These are phyloP conservation scores for Hippocampus zosterae DNA, from an alignment of 2,113 vertebrate genomes.

Conservation along the genomic window DNA sequence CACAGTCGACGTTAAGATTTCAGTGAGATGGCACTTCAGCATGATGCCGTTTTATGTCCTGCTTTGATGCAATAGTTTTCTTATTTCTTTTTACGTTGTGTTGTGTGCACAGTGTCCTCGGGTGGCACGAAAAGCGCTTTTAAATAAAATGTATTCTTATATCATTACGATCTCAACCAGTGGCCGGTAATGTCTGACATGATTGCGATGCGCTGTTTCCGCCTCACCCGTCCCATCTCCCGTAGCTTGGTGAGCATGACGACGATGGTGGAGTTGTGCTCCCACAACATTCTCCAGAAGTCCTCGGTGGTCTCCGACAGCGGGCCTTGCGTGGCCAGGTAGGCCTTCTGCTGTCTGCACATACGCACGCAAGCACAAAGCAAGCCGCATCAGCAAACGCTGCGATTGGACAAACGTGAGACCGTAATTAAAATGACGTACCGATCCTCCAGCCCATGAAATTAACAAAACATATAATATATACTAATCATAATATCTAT, in stretches of 20 bases:
- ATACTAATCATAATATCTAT: no score
- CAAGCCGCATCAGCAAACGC: not conserved
- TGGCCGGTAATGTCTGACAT: not conserved
- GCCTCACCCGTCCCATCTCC: constrained; percentile 90
- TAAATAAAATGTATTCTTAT: no score
- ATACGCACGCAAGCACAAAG: constrained; percentile 5
- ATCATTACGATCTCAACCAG: no score
- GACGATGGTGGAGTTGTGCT: constrained; percentile 95
- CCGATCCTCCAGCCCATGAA: no score
- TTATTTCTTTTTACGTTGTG: no score
- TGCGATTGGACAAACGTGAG: not conserved
- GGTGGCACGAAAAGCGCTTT: no score
- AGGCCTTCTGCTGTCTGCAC: constrained; percentile 90
- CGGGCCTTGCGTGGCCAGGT: constrained; percentile 92
- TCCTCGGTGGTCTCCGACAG: constrained; percentile 94
- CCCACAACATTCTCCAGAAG: constrained; percentile 98
- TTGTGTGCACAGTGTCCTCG: no score
- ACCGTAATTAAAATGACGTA: not conserved
- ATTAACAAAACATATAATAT: no score
- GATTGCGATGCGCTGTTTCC: not conserved
- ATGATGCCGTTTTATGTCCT: not conserved
- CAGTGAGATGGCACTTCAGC: no score
- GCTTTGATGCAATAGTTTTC: no score
- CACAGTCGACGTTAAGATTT: not conserved
- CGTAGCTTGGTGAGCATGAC: constrained; percentile 96